A percentile compares a stretch with the other conserved stretches of the same genome.
These are phyloP conservation scores for Mormyrops attenuatus DNA, from an alignment of 2,797 vertebrate genomes.

Conservation along the genomic window DNA sequence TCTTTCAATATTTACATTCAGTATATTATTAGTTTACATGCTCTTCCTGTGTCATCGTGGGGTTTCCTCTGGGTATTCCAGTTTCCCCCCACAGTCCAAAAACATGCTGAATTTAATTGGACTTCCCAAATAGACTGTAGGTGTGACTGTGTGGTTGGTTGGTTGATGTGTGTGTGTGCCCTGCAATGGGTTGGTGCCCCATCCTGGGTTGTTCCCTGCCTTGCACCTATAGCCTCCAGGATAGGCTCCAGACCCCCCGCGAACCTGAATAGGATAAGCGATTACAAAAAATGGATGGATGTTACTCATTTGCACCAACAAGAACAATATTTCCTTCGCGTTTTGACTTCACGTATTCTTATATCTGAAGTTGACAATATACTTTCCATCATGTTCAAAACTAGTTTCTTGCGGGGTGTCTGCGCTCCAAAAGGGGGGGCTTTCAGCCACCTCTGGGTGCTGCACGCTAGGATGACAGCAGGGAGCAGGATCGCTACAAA, in stretches of 20 bases:
- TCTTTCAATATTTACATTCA: not conserved
- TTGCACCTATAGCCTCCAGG: not conserved
- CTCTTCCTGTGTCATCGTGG: not conserved
- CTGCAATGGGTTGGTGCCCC: not conserved
- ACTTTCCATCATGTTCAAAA: not conserved
- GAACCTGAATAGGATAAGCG: not conserved
- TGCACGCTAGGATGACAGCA: not conserved
- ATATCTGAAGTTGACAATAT: not conserved
- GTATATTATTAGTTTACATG: not conserved
- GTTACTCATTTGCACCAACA: not conserved
- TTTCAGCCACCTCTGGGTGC: not conserved
- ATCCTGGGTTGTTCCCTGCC: not conserved
- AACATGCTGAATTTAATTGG: not conserved
- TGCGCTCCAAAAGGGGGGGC: not conserved
- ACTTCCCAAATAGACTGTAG: not conserved
- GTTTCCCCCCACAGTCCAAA: not conserved
- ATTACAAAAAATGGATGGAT: not conserved
- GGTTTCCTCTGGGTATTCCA: not conserved
- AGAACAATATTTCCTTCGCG: not conserved
- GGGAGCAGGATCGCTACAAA: not conserved
- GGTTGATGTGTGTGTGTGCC: not conserved
- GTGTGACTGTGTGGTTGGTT: not conserved
- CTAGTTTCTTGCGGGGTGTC: not conserved
- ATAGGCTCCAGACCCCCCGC: not conserved
- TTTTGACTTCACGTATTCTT: not conserved